Evolutionary conservation across 2,888 invertebrate species (phyloP).

Genomic region (Caenorhabditis afra): DNA sequence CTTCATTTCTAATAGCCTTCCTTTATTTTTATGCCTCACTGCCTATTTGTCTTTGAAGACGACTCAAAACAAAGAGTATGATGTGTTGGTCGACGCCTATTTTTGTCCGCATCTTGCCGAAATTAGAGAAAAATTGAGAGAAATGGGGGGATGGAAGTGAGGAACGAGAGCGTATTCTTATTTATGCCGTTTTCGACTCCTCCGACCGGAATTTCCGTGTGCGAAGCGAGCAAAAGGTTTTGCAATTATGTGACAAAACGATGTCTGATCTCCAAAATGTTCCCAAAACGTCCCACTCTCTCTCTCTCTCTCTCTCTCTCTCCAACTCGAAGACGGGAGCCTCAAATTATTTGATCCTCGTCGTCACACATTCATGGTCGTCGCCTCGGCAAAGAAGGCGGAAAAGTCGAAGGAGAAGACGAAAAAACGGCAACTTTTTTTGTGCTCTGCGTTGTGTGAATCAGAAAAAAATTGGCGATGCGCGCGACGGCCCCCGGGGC

Average conservation of each 20-base stretch:
- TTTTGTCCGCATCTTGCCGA: too few species aligned
- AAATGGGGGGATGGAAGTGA: too few species aligned
- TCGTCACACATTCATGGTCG: constrained; percentile 54
- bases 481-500: neutral
- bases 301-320: too few species aligned
- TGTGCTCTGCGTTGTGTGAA: constrained; percentile 35
- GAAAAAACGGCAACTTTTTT: constrained; percentile 49
- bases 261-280: constrained; percentile 54
- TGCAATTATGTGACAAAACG: constrained; percentile 47
- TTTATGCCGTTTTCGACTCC: constrained; percentile 14
- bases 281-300: constrained; percentile 55
- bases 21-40: too few species aligned
- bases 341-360: constrained; percentile 57
- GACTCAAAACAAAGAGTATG: too few species aligned
- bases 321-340: constrained; percentile 28
- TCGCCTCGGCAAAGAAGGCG: too few species aligned
- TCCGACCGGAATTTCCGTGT: constrained; percentile 5
- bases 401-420: too few species aligned
- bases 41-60: too few species aligned
- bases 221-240: constrained; percentile 25
- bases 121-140: too few species aligned
- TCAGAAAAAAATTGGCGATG: constrained; percentile 47
- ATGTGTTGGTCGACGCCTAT: too few species aligned
- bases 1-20: too few species aligned
- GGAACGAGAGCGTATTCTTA: constrained; percentile 1